Conservation (phyloP, 1,140 invertebrate genomes). For the Lamellibrachia luymesi region DNA sequence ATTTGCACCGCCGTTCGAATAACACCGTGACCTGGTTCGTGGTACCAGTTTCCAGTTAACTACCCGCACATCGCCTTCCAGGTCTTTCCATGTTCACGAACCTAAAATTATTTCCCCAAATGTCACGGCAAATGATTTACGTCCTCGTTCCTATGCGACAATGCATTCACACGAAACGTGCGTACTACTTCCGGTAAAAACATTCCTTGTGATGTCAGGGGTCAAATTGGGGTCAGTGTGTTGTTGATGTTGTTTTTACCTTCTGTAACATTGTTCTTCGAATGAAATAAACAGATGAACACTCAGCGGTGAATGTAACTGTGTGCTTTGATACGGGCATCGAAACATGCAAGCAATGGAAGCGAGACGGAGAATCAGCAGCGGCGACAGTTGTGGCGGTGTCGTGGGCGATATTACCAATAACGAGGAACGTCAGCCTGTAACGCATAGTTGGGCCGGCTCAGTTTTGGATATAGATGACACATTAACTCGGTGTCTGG, state of each 20-base stretch:
- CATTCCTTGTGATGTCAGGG: conserved; percentile 3
- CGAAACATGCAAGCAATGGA: not conserved
- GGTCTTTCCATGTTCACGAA: conserved; percentile 4
- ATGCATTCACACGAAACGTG: conserved; percentile 4
- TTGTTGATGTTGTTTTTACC: not conserved
- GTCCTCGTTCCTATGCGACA: conserved; percentile 3
- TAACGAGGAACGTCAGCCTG: not conserved
- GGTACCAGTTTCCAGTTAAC: not conserved
- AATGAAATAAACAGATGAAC: not conserved
- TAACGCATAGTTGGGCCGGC: not conserved
- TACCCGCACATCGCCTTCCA: not conserved
- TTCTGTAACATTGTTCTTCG: not conserved
- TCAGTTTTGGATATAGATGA: conserved; percentile 17
- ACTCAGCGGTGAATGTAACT: not conserved
- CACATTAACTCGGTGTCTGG: conserved; percentile 26
- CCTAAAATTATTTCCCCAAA: not conserved
- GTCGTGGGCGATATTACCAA: conserved; percentile 15
- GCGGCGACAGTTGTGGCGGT: not conserved
- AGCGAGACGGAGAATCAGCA: not conserved
- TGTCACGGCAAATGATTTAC: conserved; percentile 4
- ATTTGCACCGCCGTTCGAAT: not conserved
- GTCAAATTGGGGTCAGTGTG: not conserved
- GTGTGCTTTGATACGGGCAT: not conserved
- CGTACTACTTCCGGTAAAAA: conserved; percentile 4
- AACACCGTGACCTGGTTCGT: not conserved